These are phyloP conservation scores for Allobates femoralis DNA, from an alignment of 2,797 vertebrate species.

Conservation along the genomic window DNA sequence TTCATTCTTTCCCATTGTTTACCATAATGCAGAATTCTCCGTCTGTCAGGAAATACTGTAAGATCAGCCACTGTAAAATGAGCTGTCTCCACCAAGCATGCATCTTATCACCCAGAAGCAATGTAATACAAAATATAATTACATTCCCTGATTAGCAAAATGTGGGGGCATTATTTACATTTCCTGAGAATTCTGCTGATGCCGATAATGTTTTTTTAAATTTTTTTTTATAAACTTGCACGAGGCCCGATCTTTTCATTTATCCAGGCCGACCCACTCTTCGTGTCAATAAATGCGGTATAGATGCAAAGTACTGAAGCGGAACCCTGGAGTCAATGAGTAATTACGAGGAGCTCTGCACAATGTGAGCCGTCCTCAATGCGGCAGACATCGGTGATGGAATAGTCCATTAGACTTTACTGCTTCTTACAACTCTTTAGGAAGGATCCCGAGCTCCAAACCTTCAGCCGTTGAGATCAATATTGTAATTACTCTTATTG, in stretches of 20 bases:
- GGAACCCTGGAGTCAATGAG: constrained; percentile 80
- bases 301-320: constrained; percentile 73
- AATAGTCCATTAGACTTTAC: constrained; percentile 83
- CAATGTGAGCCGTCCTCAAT: constrained; percentile 80
- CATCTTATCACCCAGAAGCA: constrained; percentile 71
- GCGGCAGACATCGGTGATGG: constrained; percentile 75
- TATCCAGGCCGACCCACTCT: constrained; percentile 71
- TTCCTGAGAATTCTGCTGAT: constrained; percentile 64
- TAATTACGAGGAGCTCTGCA: constrained; percentile 83
- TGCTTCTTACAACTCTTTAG: constrained; percentile 76
- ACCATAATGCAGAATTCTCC: constrained; percentile 69
- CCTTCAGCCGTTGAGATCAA: constrained; percentile 80
- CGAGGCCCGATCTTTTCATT: constrained; percentile 67
- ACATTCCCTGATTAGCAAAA: constrained; percentile 73
- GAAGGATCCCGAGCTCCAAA: constrained; percentile 84
- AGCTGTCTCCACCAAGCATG: constrained; percentile 67
- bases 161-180: constrained; percentile 67
- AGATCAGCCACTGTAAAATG: constrained; percentile 70
- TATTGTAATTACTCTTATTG: constrained; percentile 86
- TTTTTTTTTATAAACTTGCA: constrained; percentile 67
- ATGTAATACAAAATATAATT: constrained; percentile 73
- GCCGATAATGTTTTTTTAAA: constrained; percentile 58
- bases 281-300: constrained; percentile 73
- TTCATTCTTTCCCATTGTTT: constrained; percentile 65
- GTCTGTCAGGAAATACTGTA: constrained; percentile 63